These are phyloP conservation scores for Volucella inanis DNA, from an alignment of 2,888 invertebrate genomes.

Conservation along the genomic window DNA sequence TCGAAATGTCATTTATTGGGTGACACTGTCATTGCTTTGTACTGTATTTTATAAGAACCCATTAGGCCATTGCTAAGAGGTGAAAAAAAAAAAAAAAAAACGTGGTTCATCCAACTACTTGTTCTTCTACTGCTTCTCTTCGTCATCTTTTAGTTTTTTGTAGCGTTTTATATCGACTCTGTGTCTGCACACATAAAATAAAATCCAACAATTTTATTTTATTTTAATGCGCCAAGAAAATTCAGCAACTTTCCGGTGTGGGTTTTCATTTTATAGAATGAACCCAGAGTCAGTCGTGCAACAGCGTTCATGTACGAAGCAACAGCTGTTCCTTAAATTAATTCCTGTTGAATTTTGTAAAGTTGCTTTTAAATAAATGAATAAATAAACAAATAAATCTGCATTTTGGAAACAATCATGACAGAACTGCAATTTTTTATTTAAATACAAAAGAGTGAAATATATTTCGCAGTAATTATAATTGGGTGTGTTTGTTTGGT, in stretches of 20 bases:
- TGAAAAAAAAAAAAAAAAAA: constrained; percentile 14
- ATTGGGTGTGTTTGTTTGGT: constrained; percentile 8
- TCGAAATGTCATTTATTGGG: neutral
- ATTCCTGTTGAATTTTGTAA: neutral
- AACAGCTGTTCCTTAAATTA: constrained; percentile 44
- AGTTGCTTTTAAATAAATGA: constrained; percentile 5
- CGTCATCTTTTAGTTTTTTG: constrained; percentile 13
- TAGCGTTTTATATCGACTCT: constrained; percentile 4
- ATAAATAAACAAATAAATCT: constrained; percentile 46
- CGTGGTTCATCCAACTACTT: constrained; percentile 16
- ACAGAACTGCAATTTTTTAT: constrained; percentile 45
- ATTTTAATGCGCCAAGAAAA: constrained; percentile 46
- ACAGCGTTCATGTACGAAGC: constrained; percentile 57
- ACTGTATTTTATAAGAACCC: constrained; percentile 33
- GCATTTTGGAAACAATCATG: constrained; percentile 32
- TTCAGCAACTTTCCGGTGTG: constrained; percentile 61
- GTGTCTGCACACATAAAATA: constrained; percentile 23
- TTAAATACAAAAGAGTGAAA: constrained; percentile 22
- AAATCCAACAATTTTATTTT: constrained; percentile 47
- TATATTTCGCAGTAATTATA: constrained; percentile 31
- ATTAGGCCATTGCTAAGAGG: constrained; percentile 33
- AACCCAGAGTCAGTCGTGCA: constrained; percentile 65
- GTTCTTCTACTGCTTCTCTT: constrained; percentile 27
- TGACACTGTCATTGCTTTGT: constrained; percentile 29
- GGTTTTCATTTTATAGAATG: constrained; percentile 61